These are phyloP conservation scores for Cantharis flavilabris DNA, from an alignment of 2,888 invertebrate species.

Conservation along the genomic window DNA sequence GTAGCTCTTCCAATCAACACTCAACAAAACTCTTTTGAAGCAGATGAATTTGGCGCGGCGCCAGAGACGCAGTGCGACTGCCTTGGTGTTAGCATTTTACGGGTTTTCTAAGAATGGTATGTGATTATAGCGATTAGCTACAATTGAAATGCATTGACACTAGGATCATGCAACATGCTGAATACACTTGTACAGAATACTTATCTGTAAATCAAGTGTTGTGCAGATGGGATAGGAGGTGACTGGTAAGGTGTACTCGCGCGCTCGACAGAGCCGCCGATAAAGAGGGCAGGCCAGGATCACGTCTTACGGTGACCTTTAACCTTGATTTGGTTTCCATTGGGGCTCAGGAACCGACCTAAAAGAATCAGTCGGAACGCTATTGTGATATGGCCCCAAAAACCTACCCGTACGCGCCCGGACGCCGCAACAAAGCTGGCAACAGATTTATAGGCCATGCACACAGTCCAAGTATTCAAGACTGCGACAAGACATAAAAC, in stretches of 20 bases:
- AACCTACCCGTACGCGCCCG: conserved; percentile 32
- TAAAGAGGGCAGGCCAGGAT: conserved; percentile 63
- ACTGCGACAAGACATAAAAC: conserved; percentile 56
- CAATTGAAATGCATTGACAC: conserved; percentile 19
- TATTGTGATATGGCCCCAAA: conserved; percentile 39
- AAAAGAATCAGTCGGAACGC: conserved; percentile 36
- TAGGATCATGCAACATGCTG: conserved; percentile 48
- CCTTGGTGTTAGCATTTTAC: conserved; percentile 26
- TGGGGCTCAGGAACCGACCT: conserved; percentile 65
- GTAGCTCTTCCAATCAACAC: conserved; percentile 31
- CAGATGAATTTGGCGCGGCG: conserved; percentile 44
- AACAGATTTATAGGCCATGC: conserved; percentile 59
- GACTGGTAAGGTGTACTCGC: conserved; percentile 43
- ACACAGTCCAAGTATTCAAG: conserved; percentile 65
- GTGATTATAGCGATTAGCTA: conserved; percentile 21
- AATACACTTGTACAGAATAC: conserved; percentile 47
- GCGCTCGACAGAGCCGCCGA: conserved; percentile 51
- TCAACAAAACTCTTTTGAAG: conserved; percentile 33
- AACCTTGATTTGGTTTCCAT: conserved; percentile 84
- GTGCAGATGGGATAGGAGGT: conserved; percentile 42
- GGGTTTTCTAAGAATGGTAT: conserved; percentile 14
- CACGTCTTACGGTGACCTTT: conserved; percentile 75
- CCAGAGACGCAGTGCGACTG: conserved; percentile 54
- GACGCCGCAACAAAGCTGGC: conserved; percentile 42
- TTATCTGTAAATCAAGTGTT: conserved; percentile 50